A percentile compares a stretch with the other conserved stretches of the same genome.
phyloP scores from a whole-genome alignment of 2,888 invertebrate species.

The Koerneria pararmatus region DNA sequence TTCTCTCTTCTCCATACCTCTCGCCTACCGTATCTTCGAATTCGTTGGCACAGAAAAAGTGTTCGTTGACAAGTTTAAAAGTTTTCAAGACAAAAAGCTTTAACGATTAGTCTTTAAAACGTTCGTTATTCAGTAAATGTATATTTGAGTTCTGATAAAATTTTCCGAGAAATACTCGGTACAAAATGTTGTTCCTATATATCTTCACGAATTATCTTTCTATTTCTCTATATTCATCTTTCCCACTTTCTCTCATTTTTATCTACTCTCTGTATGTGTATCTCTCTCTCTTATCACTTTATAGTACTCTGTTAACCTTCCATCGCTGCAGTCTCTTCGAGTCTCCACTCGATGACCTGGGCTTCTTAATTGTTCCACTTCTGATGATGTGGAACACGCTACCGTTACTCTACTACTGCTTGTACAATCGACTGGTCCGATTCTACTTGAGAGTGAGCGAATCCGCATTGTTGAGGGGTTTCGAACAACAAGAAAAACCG shows the following conservation, averaged over 20 bases:
- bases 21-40: constrained; percentile 37
- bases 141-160: neutral
- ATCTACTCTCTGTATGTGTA: too few relatives aligned
- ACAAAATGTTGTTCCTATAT: constrained; percentile 4
- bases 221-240: constrained; percentile 7
- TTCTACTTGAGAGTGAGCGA: constrained; percentile 34
- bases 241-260: neutral
- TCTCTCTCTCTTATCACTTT: too few relatives aligned
- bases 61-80: too few relatives aligned
- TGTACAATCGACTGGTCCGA: constrained; percentile 43
- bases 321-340: constrained; percentile 25
- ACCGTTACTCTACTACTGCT: constrained; percentile 51
- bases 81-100: constrained; percentile 12
- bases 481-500: too few relatives aligned
- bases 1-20: constrained; percentile 36
- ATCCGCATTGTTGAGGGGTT: too few relatives aligned
- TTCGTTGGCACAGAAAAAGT: constrained; percentile 31
- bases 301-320: too few relatives aligned
- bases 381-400: constrained; percentile 52
- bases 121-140: constrained; percentile 1
- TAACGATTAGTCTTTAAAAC: neutral
- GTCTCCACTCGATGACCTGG: constrained; percentile 28
- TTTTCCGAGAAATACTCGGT: too few relatives aligned
- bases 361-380: constrained; percentile 48
- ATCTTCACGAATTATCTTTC: constrained; percentile 7